Evolutionary conservation across 2,113 vertebrate species (phyloP).

Genomic region (Malurus cyaneus): DNA sequence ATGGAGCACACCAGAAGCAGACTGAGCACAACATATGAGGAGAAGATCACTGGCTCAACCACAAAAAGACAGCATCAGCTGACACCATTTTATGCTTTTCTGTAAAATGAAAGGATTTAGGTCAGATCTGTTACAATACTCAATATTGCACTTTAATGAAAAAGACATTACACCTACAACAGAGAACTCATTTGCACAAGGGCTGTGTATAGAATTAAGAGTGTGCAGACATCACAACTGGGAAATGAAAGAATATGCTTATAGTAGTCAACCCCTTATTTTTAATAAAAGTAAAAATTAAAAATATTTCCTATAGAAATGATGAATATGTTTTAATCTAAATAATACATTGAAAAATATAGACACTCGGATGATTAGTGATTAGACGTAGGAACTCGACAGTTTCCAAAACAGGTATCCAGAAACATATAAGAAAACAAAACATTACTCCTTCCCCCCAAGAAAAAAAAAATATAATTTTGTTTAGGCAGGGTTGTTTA

Average conservation of each 20-base stretch:
- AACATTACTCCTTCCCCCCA: not conserved
- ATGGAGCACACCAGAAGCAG: not conserved
- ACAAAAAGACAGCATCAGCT: not conserved
- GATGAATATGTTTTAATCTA: not conserved
- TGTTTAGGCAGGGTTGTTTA: not conserved
- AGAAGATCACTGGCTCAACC: not conserved
- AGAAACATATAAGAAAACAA: not conserved
- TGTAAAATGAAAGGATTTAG: not conserved
- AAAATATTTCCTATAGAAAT: not conserved
- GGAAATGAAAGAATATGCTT: not conserved
- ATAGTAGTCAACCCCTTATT: not conserved
- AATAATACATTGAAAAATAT: not conserved
- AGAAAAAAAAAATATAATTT: not conserved
- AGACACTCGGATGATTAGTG: not conserved
- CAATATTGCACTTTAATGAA: not conserved
- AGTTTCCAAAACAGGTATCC: not conserved
- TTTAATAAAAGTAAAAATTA: not conserved
- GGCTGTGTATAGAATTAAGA: not conserved
- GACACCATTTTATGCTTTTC: not conserved
- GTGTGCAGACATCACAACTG: not conserved
- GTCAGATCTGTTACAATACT: not conserved
- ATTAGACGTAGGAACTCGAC: not conserved
- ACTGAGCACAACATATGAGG: not conserved
- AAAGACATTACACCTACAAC: not conserved
- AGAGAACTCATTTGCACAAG: not conserved